Percentiles rank a stretch among this genome's conserved stretches.
Conservation (phyloP, 2,888 invertebrate genomes). For the Rotaria magnacalcarata region DNA sequence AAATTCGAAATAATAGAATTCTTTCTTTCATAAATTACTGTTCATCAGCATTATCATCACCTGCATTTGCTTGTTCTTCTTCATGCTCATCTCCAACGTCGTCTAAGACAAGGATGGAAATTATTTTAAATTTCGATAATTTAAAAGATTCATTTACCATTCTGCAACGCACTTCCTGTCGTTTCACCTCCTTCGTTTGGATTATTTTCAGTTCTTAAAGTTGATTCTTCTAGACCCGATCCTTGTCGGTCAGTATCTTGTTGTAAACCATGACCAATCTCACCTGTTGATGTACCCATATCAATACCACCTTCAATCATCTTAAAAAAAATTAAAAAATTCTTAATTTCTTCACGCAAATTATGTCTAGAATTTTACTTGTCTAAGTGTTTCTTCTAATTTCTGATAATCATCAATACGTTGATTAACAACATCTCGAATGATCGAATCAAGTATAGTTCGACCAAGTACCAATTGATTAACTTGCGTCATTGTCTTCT, state of each 20-base stretch:
- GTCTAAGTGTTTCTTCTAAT: conserved; percentile 78
- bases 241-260: neutral
- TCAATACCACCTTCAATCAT: neutral
- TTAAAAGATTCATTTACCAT: neutral
- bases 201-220: neutral
- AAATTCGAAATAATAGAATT: neutral
- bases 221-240: neutral
- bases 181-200: neutral
- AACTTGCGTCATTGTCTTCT: conserved; percentile 74
- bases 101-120: neutral
- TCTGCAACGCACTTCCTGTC: neutral
- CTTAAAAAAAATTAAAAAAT: neutral
- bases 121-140: neutral
- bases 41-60: neutral
- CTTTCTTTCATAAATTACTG: neutral
- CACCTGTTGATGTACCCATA: neutral
- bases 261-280: neutral
- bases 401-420: conserved; percentile 51
- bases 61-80: neutral
- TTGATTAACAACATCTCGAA: conserved; percentile 54
- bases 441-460: conserved; percentile 71
- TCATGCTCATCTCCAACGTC: neutral
- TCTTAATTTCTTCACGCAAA: neutral
- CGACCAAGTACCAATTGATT: conserved; percentile 75
- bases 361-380: conserved; percentile 62